Conservation (phyloP, 1,140 invertebrate species). For the Brachionus rubens region DNA sequence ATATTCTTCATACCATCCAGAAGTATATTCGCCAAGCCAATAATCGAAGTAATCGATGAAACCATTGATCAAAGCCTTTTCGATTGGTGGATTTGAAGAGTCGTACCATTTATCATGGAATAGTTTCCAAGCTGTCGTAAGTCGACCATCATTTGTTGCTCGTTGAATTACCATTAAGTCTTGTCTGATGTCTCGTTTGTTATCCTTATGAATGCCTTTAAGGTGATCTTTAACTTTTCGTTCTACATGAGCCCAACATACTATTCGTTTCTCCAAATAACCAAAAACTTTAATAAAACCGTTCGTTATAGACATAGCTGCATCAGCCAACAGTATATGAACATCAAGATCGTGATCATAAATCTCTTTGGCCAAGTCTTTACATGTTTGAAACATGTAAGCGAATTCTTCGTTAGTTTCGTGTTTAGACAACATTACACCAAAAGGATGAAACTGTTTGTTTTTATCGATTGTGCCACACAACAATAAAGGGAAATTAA, state of each 20-base stretch:
- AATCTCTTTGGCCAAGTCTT: neutral
- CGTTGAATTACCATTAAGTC: neutral
- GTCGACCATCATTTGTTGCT: neutral
- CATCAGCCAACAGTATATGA: neutral
- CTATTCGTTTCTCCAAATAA: slow-evolving; percentile 3
- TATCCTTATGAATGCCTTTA: neutral
- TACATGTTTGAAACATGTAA: slow-evolving; percentile 5
- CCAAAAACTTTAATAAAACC: slow-evolving; percentile 13
- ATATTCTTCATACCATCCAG: neutral
- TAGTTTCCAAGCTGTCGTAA: neutral
- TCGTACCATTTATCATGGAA: neutral
- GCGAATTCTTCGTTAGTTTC: neutral
- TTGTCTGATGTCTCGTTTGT: neutral
- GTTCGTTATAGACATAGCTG: slow-evolving; percentile 6
- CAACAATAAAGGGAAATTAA: neutral
- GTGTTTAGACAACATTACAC: neutral
- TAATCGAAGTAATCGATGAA: slow-evolving; percentile 3
- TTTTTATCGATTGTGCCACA: slow-evolving; percentile 9
- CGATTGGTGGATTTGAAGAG: neutral
- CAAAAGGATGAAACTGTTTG: neutral
- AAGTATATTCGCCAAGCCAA: neutral
- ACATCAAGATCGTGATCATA: neutral
- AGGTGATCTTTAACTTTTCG: slow-evolving; percentile 1
- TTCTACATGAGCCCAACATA: slow-evolving; percentile 33
- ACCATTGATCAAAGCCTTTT: neutral